Percentiles rank a stretch among this genome's conserved stretches.
Conservation (phyloP, 2,888 invertebrate species). For the Corbicula japonica region DNA sequence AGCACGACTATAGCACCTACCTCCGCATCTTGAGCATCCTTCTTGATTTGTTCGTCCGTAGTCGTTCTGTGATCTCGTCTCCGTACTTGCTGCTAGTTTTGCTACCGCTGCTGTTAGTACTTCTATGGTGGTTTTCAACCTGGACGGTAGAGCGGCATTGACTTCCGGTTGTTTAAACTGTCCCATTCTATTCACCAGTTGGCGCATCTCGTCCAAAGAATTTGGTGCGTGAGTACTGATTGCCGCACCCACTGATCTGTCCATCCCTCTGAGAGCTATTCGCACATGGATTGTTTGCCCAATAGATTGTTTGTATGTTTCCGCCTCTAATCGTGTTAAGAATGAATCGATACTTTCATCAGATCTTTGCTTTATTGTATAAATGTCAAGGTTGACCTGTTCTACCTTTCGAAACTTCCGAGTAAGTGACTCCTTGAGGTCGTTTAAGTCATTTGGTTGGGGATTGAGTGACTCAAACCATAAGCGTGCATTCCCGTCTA, state of each 20-base stretch:
- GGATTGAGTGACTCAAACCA: constrained; percentile 1
- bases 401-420: constrained; percentile 3
- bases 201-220: constrained; percentile 11
- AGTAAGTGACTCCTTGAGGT: neutral
- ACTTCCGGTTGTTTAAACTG: neutral
- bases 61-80: neutral
- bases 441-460: neutral
- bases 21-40: constrained; percentile 28
- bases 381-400: constrained; percentile 2
- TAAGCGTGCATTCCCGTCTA: constrained; percentile 21
- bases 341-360: neutral
- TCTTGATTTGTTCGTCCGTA: neutral
- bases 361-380: neutral
- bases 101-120: constrained; percentile 35
- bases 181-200: constrained; percentile 7
- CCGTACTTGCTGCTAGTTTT: constrained; percentile 3
- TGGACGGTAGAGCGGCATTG: neutral
- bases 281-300: neutral
- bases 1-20: constrained; percentile 23
- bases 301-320: too few relatives aligned
- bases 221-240: constrained; percentile 26
- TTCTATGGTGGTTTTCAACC: constrained; percentile 10
- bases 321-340: too few relatives aligned
- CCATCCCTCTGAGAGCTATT: constrained; percentile 23
- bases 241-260: constrained; percentile 14